Base-by-base conservation (phyloP, 2,113 vertebrate genomes). In the Seriola rivoliana region DNA sequence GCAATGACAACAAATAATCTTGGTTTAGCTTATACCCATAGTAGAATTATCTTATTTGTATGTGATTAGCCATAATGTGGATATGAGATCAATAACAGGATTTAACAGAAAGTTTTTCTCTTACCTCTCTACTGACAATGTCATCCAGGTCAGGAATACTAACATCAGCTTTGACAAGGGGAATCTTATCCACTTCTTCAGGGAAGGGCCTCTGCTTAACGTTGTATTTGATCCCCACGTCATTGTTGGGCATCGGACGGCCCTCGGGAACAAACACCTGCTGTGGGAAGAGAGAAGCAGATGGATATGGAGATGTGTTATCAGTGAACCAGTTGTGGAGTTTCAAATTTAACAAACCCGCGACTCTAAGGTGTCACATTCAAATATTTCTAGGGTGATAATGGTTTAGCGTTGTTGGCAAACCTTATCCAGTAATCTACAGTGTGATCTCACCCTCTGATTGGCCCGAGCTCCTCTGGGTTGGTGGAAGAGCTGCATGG, bases 141-240 rank as follows among this genome's bases (percentile, higher is more conserved):
- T 99, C 98, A 78, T 99, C 97, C 93, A 99, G 93, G 93, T 99
- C 98, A 69, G 97, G 97, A 91, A 99, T 98, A 92, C 97, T 99
- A 79, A 98, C 93, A 85, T 99, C 98, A 75, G 98, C 98, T 94
- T 99, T 99, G 78, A 99, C 97, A 71, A 99, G 97, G 0, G 97
- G 98, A 85, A 99, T 98, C 93, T 99, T 99, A 90, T 99, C 97
- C 85, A 99, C 97, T 82, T 99, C 97, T 81, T 99, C 97, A 21
- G 98, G 98, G 91, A 99, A 99, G 16, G 97, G 97, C 36, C 97
- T 96, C 84, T 98, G 97, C 89, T 97, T 98, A 72, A 98, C 96
- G 17, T 94, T 97, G 86, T 97, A 97, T 75, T 95, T 97, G 87
- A 97, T 93, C 9, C 97, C 97, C 85, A 97, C 97, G 25, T 96